Conservation (phyloP, 2,797 vertebrate genomes). For the Carduelis carduelis region DNA sequence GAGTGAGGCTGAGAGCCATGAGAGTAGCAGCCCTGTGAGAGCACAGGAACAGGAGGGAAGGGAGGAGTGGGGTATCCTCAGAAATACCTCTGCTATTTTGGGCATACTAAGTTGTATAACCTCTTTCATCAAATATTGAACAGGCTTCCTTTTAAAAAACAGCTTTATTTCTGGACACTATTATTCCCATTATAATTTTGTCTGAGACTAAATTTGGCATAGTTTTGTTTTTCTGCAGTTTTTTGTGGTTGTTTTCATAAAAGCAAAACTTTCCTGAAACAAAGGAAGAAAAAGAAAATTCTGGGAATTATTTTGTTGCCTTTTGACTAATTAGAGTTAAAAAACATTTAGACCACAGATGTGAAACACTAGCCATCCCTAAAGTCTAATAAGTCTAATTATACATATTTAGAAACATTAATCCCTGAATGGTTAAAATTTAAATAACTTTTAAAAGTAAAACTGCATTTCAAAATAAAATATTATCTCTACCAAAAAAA, state of each 20-base stretch:
- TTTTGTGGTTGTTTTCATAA: neutral
- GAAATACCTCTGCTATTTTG: neutral
- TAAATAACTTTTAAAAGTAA: neutral
- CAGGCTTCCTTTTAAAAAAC: neutral
- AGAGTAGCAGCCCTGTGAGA: neutral
- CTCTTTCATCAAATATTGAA: neutral
- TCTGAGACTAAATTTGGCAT: neutral
- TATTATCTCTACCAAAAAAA: neutral
- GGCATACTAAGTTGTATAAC: neutral
- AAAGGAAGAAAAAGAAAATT: neutral
- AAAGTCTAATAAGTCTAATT: neutral
- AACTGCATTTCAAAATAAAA: neutral
- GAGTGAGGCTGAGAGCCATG: neutral
- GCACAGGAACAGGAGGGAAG: neutral
- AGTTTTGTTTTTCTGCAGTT: accelerated
- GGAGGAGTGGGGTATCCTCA: neutral
- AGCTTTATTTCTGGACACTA: neutral
- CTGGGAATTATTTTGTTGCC: neutral
- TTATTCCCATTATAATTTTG: neutral
- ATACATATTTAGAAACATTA: neutral
- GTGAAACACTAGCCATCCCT: neutral
- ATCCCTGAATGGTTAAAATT: neutral
- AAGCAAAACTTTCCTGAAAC: neutral
- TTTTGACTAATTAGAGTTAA: neutral
- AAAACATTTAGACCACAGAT: neutral